Evolutionary conservation across 2,797 vertebrate species (phyloP).

Genomic region (Crenichthys baileyi): DNA sequence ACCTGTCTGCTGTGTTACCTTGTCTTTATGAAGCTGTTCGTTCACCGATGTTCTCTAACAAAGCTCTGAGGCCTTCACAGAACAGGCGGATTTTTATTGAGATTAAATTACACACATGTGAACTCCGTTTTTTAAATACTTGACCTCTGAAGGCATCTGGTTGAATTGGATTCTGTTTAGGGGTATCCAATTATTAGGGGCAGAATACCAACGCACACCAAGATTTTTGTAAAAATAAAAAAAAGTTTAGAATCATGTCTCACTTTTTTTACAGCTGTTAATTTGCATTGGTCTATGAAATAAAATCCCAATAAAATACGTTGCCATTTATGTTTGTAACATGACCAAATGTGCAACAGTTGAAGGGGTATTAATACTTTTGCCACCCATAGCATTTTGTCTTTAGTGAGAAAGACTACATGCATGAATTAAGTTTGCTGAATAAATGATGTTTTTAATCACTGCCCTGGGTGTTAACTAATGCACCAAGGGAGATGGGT

Average conservation of each 20-base stretch:
- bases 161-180: background rate
- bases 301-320: background rate
- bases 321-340: background rate
- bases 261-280: background rate
- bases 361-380: background rate
- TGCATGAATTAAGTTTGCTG: conserved; percentile 55
- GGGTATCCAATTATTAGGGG: background rate
- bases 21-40: background rate
- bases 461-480: conserved; percentile 68
- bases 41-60: background rate
- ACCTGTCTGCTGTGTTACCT: background rate
- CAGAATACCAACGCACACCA: background rate
- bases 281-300: background rate
- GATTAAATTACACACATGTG: background rate
- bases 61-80: background rate
- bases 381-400: conserved; percentile 43
- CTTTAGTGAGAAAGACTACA: conserved; percentile 55
- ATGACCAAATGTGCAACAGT: background rate
- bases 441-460: conserved; percentile 80
- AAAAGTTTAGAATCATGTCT: background rate
- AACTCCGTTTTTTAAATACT: background rate
- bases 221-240: background rate
- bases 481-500: conserved; percentile 63
- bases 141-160: background rate
- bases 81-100: background rate